Conservation (phyloP, 2,888 invertebrate species). For the Branchipolynoe longqiensis region DNA sequence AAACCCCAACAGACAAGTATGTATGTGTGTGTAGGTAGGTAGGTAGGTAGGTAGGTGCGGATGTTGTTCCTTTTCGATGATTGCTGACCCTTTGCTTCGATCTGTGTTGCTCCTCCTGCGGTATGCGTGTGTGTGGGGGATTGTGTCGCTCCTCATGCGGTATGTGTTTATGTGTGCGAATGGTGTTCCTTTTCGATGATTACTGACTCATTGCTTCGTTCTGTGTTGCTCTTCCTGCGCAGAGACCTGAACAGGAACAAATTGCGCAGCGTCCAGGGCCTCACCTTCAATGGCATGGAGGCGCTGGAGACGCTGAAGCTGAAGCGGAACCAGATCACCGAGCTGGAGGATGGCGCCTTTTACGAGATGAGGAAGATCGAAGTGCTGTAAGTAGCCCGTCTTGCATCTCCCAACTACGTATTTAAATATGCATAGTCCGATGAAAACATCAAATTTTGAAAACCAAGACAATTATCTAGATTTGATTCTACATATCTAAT, state of each 20-base stretch:
- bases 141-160: too few species aligned
- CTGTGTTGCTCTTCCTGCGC: conserved; percentile 66
- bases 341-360: conserved; percentile 93
- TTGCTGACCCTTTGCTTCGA: background rate
- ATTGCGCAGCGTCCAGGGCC: conserved; percentile 89
- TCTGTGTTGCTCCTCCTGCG: too few species aligned
- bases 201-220: background rate
- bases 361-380: conserved; percentile 90
- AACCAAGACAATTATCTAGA: too few species aligned
- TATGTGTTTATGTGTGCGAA: too few species aligned
- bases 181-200: background rate
- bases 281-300: conserved; percentile 90
- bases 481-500: too few species aligned
- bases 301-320: conserved; percentile 89
- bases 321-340: conserved; percentile 89
- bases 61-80: background rate
- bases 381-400: conserved; percentile 84
- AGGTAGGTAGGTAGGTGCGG: too few species aligned
- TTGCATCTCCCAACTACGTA: too few species aligned
- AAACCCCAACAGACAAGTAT: too few species aligned
- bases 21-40: too few species aligned
- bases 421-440: too few species aligned
- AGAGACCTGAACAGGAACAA: conserved; percentile 93
- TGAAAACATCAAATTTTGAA: too few species aligned
- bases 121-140: too few species aligned